Evolutionary conservation across 2,797 vertebrate genomes (phyloP), one percentile per base, ranked within the genome.

Genomic region (Gymnoscopelus braueri): DNA sequence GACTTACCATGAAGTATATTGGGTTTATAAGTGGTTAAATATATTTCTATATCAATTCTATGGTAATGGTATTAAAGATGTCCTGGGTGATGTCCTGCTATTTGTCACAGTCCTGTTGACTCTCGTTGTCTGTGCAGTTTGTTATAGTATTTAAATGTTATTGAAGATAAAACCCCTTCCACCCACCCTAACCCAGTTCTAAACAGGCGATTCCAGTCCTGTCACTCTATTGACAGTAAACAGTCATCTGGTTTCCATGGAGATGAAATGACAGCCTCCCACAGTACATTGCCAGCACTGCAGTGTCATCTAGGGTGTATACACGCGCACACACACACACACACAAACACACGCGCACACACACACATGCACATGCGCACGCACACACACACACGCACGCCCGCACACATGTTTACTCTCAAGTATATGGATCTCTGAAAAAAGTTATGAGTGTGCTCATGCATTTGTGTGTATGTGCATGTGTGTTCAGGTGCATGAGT

Each of bases 181-280:
- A 9, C 49, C 13, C 49, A 11, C 49, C 13, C 49, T 4, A 14
- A 2, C 3, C 50, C n/a, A n/a, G 5, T 13, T 4, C 15, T 4
- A 15, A 15, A 52, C 14, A 15, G 14, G 14, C 51, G 4, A 15
- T 9, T 23, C 53, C 23, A 35, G 32, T 24, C 19, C 53, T 24
- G 0, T 49, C 24, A 0, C 23, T 6, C 29, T 75, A n/a, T 69
- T 65, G 65, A 74, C 60, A 2, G 71, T 73, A 83, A 81, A 77
- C 69, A 65, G 58, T 19, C 63, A 5, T 60, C 10, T n/a, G 8
- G 59, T 60, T 11, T 15, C 59, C 59, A 23, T 9, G 39, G 63
- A 23, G 52, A 44, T 10, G 2, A 15, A 9, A 8, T 54, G 52
- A 35, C 49, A 12, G 29, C 23, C 39, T 15, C 6, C n/a, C 6